phyloP scores from a whole-genome alignment of 1,140 invertebrate species.

The Lineus longissimus region DNA sequence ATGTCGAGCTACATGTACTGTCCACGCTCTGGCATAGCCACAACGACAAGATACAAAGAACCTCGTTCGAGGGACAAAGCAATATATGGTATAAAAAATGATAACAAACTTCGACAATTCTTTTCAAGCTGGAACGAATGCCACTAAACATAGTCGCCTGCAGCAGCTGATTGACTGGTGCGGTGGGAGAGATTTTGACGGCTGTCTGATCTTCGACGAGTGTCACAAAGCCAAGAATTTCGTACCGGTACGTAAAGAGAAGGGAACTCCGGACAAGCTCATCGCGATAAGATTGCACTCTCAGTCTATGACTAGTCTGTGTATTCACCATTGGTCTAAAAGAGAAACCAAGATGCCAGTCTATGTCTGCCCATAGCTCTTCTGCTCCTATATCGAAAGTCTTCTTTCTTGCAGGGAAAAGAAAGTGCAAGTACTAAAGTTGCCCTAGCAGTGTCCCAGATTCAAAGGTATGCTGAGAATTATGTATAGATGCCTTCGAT shows the following conservation, averaged over 20 bases:
- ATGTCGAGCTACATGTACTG: too few relatives aligned
- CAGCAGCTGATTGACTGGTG: constrained; percentile 47
- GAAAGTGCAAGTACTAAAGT: constrained; percentile 46
- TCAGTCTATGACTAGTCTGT: not conserved
- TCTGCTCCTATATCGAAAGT: too few relatives aligned
- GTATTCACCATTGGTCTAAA: not conserved
- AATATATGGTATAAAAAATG: too few relatives aligned
- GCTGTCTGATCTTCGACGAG: constrained; percentile 48
- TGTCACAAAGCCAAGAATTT: constrained; percentile 50
- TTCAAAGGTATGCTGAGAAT: constrained; percentile 41
- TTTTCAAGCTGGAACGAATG: constrained; percentile 25
- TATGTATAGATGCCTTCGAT: too few relatives aligned
- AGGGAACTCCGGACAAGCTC: not conserved
- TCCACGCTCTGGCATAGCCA: too few relatives aligned
- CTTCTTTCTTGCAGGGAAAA: constrained; percentile 43
- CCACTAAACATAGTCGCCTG: constrained; percentile 28
- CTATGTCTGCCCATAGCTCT: too few relatives aligned
- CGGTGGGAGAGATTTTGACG: constrained; percentile 43
- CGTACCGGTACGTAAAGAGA: constrained; percentile 36
- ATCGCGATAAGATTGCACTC: not conserved
- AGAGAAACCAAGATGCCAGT: not conserved
- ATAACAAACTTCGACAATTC: not conserved
- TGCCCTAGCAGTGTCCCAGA: constrained; percentile 39
- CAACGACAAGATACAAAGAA: too few relatives aligned
- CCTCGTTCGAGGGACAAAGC: too few relatives aligned